Evolutionary conservation across 2,113 vertebrate genomes (phyloP).

Genomic region (Gorsachius goisagi): DNA sequence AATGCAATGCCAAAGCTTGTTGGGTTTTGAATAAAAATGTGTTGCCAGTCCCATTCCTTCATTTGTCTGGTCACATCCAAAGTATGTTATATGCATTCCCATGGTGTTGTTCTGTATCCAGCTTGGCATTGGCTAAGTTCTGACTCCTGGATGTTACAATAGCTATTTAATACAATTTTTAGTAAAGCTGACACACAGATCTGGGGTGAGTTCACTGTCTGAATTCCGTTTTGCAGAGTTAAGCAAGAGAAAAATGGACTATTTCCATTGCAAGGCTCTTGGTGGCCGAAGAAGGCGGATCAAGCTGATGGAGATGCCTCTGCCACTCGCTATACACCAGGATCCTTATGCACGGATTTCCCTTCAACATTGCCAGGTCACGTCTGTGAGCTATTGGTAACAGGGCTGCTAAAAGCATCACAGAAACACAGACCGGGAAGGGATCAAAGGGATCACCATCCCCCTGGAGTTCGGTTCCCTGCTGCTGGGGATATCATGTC

Average conservation of each 20-base stretch:
- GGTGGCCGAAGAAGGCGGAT: background rate
- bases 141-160: background rate
- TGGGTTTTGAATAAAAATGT: background rate
- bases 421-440: background rate
- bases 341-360: background rate
- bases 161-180: background rate
- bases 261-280: background rate
- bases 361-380: background rate
- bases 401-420: background rate
- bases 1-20: background rate
- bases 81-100: background rate
- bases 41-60: background rate
- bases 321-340: background rate
- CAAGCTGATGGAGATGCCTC: background rate
- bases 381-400: background rate
- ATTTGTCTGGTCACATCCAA: background rate
- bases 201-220: background rate
- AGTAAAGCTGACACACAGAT: background rate
- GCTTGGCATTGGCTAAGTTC: background rate
- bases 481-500: background rate
- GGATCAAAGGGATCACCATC: background rate
- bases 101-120: no score
- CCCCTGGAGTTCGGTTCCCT: accelerated
- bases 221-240: background rate
- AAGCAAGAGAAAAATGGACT: background rate